A percentile compares a stretch with the other conserved stretches of the same genome.
Evolutionary conservation across 92 coral and sea anemone genomes (phyloP).

Genomic region (Galaxea fascicularis): DNA sequence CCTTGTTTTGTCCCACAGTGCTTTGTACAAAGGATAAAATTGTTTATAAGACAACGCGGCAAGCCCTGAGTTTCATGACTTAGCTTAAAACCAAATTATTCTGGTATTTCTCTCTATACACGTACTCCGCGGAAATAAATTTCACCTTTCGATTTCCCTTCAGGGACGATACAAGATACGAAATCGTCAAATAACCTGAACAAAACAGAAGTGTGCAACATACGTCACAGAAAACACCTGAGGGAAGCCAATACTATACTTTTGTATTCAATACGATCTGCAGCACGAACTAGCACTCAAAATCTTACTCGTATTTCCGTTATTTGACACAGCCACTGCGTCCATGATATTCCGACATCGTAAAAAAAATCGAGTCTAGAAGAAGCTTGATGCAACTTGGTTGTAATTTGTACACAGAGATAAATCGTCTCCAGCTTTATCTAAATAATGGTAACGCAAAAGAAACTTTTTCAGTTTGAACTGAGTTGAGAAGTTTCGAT

Average conservation of each 20-base stretch:
- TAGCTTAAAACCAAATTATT: not conserved
- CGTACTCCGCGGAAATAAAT: not conserved
- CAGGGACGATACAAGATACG: not conserved
- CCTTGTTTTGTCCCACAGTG: not conserved
- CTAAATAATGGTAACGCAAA: not conserved
- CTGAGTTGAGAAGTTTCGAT: conserved; percentile 25
- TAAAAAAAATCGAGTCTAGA: not conserved
- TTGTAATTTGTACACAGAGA: not conserved
- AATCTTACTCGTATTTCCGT: conserved; percentile 19
- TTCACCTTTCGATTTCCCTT: conserved; percentile 3
- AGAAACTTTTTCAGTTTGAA: conserved; percentile 11
- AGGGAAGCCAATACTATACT: not conserved
- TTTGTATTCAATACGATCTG: not conserved
- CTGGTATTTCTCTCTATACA: not conserved
- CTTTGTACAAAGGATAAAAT: not conserved
- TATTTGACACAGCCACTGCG: not conserved
- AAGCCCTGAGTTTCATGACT: not conserved
- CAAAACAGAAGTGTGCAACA: conserved; percentile 21
- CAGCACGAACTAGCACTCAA: conserved; percentile 3
- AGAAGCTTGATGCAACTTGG: not conserved
- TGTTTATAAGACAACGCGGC: conserved; percentile 16
- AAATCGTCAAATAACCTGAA: not conserved
- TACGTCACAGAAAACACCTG: conserved; percentile 32
- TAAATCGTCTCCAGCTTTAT: conserved; percentile 17
- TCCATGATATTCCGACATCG: not conserved